A percentile compares a stretch with the other conserved stretches of the same genome.
phyloP scores from a whole-genome alignment of 2,113 vertebrate species.

The Promerops cafer region DNA sequence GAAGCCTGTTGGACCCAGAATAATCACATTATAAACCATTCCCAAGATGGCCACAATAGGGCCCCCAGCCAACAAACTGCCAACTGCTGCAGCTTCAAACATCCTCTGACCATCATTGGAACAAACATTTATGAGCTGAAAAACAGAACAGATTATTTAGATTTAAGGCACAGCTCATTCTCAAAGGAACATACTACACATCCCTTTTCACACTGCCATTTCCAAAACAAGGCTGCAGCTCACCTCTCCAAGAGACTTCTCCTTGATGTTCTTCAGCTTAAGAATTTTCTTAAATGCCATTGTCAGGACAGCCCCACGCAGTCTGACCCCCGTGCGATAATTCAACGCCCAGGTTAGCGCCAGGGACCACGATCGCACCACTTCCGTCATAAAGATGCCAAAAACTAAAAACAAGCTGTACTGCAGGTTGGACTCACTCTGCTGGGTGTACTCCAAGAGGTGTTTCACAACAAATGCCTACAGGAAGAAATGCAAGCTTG shows the following conservation, averaged over 20 bases:
- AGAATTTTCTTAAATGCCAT: constrained; percentile 92
- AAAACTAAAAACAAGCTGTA: constrained; percentile 89
- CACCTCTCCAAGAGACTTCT: constrained; percentile 90
- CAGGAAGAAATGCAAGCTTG: constrained; percentile 76
- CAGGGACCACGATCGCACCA: constrained; percentile 90
- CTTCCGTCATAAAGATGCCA: constrained; percentile 84
- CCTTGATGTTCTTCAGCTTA: constrained; percentile 83
- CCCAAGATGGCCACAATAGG: constrained; percentile 88
- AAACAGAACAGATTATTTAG: background rate
- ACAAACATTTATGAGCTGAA: constrained; percentile 88
- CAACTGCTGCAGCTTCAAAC: constrained; percentile 90
- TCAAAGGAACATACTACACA: background rate
- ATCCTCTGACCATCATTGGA: constrained; percentile 89
- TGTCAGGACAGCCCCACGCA: constrained; percentile 87
- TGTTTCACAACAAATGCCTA: constrained; percentile 93
- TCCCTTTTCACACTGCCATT: background rate
- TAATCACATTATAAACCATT: constrained; percentile 84
- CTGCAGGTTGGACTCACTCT: constrained; percentile 77
- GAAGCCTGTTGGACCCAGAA: constrained; percentile 88
- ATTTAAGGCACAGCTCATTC: background rate
- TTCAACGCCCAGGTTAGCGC: constrained; percentile 92
- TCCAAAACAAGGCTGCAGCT: background rate
- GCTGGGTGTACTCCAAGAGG: constrained; percentile 88
- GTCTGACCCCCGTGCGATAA: constrained; percentile 86
- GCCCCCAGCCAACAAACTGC: constrained; percentile 88